Evolutionary conservation across 2,797 vertebrate genomes (phyloP).

Genomic region (Cirrhinus molitorella): DNA sequence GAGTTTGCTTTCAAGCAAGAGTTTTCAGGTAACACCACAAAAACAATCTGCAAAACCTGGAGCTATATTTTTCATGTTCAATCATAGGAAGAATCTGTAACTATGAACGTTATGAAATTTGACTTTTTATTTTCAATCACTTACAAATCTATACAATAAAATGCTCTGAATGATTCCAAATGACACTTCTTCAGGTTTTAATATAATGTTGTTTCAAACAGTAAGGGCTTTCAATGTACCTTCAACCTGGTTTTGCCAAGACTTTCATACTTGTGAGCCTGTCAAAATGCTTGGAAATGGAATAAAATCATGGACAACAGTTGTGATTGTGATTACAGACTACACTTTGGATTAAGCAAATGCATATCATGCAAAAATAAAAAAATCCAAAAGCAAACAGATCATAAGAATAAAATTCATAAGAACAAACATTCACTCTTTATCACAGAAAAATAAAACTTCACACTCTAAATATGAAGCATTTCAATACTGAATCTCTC

Average conservation of each 20-base stretch:
- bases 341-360: not conserved
- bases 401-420: not conserved
- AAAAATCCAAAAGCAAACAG: not conserved
- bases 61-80: conserved; percentile 1
- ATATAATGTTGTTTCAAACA: not conserved
- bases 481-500: not conserved
- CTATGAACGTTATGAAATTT: conserved; percentile 5
- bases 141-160: conserved; percentile 35
- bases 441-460: not conserved
- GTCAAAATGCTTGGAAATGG: not conserved
- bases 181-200: not conserved
- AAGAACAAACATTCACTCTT: not conserved
- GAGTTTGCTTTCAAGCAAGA: not conserved
- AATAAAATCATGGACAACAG: conserved; percentile 1
- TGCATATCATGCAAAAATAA: conserved; percentile 6
- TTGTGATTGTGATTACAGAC: not conserved
- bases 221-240: not conserved
- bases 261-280: not conserved
- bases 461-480: conserved; percentile 4
- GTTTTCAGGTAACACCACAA: not conserved
- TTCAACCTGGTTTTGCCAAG: not conserved
- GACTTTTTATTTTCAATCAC: conserved; percentile 7
- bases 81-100: not conserved
- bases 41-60: not conserved
- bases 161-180: conserved; percentile 5